Base-by-base conservation (phyloP, 2,797 vertebrate genomes). In the Epinephelus coioides region DNA sequence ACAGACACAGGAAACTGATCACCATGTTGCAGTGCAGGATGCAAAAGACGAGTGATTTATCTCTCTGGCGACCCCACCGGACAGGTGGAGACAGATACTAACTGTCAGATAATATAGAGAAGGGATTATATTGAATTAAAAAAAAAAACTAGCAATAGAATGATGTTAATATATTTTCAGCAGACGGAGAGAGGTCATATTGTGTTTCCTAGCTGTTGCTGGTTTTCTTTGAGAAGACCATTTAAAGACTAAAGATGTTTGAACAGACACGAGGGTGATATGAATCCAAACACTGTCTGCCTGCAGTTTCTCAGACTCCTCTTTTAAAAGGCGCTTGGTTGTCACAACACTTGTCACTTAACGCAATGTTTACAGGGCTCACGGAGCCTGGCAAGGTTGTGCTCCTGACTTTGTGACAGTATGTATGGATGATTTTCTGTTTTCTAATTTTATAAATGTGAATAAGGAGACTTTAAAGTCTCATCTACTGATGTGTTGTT, bases 271-370 rank as follows among this genome's bases (percentile, higher is more conserved):
- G 1, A 73, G 71, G 75, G 55, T 69, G 82, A 83, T 79, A 86
- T 69, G 50, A 88, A 89, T 88, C 87, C 87, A 90, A 92, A 91
- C 90, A 89, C 84, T 85, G 90, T 73, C 88, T 53, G 90, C 72
- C 91, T 93, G 91, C 86, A 85, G 89, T 78, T 87, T 82, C 76
- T 93, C 91, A 91, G 71, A 76, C 85, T 85, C 78, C 66, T 77
- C 70, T 81, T 88, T 93, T 91, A 91, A 91, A 88, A 91, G 82
- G 82, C 82, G 76, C 89, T 89, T 44, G 81, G 68, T 89, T 90
- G 90, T 94, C 89, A 91, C 93, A 93, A 90, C 91, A 94, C 85
- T 87, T 91, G 90, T 91, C 90, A 86, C 87, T 91, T 90, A 86
- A 77, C 60, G 10, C 76, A 86, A 84, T 86, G 92, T 95, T 94